Evolutionary conservation across 1,140 invertebrate species (phyloP).

Genomic region (Diploscapter pachys): DNA sequence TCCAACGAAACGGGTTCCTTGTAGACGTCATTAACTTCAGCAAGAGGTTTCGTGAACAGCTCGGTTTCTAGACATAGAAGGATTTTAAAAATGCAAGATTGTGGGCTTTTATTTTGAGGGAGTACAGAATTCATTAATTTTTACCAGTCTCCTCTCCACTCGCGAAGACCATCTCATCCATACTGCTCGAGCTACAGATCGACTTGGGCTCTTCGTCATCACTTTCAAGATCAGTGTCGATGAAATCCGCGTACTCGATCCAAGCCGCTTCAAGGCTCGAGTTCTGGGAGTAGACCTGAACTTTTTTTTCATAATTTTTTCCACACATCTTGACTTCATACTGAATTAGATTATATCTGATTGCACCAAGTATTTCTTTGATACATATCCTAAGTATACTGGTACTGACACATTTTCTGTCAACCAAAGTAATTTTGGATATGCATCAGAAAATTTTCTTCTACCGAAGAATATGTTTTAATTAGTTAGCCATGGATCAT

Average conservation of each 20-base stretch:
- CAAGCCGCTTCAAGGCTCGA: slow-evolving; percentile 60
- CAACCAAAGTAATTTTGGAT: too few relatives aligned
- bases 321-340: too few relatives aligned
- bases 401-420: too few relatives aligned
- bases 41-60: slow-evolving; percentile 44
- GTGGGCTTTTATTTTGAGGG: too few relatives aligned
- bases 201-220: slow-evolving; percentile 28
- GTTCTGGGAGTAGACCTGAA: slow-evolving; percentile 35
- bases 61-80: background rate
- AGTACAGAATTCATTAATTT: slow-evolving; percentile 5
- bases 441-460: too few relatives aligned
- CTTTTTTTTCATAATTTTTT: background rate
- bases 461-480: too few relatives aligned
- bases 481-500: background rate
- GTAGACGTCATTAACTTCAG: slow-evolving; percentile 55
- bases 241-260: slow-evolving; percentile 11
- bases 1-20: slow-evolving; percentile 50
- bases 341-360: too few relatives aligned
- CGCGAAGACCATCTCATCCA: slow-evolving; percentile 28
- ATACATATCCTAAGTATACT: too few relatives aligned
- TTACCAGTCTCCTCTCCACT: slow-evolving; percentile 3
- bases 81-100: too few relatives aligned
- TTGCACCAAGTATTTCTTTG: too few relatives aligned
- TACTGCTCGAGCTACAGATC: slow-evolving; percentile 21
- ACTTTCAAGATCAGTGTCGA: slow-evolving; percentile 11